These are phyloP conservation scores for Conops quadrifasciatus DNA, from an alignment of 2,888 invertebrate genomes.

Conservation along the genomic window DNA sequence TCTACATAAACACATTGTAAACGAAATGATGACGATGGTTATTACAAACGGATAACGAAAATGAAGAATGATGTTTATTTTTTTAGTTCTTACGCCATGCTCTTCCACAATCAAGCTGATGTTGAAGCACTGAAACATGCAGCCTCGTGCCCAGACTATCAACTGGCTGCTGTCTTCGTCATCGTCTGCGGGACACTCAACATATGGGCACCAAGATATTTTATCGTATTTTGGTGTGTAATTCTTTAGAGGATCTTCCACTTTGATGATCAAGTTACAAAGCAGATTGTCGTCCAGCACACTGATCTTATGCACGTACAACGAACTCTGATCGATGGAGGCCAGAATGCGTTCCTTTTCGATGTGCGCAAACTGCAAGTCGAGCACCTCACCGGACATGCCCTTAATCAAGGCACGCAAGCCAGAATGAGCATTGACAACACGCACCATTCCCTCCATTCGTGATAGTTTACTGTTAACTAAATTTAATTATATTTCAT, in stretches of 20 bases:
- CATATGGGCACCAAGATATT: constrained; percentile 93
- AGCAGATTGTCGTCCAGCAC: constrained; percentile 69
- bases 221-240: constrained; percentile 70
- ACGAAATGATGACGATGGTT: neutral
- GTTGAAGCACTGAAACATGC: constrained; percentile 67
- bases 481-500: constrained; percentile 39
- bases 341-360: constrained; percentile 81
- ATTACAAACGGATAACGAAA: no score
- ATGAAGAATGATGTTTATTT: no score
- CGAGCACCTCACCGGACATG: constrained; percentile 87
- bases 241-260: constrained; percentile 62
- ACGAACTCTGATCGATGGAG: constrained; percentile 85
- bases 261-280: constrained; percentile 67
- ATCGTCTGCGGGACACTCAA: constrained; percentile 57
- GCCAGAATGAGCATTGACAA: constrained; percentile 74
- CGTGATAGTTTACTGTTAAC: constrained; percentile 63
- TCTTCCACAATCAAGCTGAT: constrained; percentile 57
- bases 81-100: constrained; percentile 58
- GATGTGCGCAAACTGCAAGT: constrained; percentile 89
- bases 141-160: constrained; percentile 82
- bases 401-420: constrained; percentile 86
- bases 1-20: constrained; percentile 44
- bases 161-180: constrained; percentile 77
- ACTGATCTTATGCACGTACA: constrained; percentile 83
- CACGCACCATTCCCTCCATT: constrained; percentile 79